Evolutionary conservation across 1,140 invertebrate genomes (phyloP).

Genomic region (Calephelis nemesis): DNA sequence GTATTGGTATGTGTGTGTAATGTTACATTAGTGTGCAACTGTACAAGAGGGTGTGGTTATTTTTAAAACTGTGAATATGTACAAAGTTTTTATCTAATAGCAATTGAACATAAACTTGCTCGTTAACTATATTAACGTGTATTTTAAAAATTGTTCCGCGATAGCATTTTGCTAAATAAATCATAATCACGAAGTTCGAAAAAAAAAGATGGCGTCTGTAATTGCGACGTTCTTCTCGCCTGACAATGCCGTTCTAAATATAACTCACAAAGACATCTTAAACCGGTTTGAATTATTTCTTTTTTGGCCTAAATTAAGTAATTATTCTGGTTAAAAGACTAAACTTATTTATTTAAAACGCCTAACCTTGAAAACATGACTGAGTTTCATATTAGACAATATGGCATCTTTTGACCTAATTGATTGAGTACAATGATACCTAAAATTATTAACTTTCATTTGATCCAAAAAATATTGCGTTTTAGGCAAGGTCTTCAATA

Average conservation of each 20-base stretch:
- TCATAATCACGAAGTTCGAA: background rate
- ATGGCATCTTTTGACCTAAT: no score
- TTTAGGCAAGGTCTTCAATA: no score
- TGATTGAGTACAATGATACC: no score
- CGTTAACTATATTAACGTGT: background rate
- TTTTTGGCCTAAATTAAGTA: no score
- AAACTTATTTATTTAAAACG: no score
- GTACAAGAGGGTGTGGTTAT: conserved; percentile 13
- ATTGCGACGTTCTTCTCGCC: conserved; percentile 1
- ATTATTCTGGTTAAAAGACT: no score
- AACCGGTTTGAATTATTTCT: no score
- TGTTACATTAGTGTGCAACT: conserved; percentile 29
- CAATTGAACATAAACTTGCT: background rate
- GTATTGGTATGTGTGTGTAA: conserved; percentile 35
- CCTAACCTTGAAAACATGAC: no score
- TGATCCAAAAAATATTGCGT: no score
- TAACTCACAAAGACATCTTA: no score
- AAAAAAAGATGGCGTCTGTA: conserved; percentile 6
- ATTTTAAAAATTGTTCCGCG: background rate
- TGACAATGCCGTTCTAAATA: background rate
- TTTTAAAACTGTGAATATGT: conserved; percentile 22
- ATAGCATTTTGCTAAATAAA: conserved; percentile 1
- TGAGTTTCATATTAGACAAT: no score
- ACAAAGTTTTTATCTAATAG: background rate
- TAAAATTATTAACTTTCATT: no score